Evolutionary conservation across 2,113 vertebrate genomes (phyloP).

Genomic region (Aegotheles bennettii): DNA sequence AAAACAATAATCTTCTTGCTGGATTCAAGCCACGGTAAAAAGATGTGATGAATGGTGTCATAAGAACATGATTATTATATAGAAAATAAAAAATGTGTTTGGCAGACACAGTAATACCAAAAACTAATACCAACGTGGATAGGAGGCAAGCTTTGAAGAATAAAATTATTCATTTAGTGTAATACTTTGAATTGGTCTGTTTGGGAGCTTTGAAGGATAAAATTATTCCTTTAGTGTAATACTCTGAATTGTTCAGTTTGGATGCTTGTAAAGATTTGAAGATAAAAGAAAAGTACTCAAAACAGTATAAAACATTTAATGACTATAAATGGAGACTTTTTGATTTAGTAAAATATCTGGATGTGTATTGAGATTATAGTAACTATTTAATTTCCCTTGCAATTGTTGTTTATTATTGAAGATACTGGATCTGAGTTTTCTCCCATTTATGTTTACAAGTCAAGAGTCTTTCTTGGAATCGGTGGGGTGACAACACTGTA

Average conservation of each 20-base stretch:
- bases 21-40: constrained; percentile 51
- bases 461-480: not conserved
- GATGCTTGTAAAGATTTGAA: constrained; percentile 3
- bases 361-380: not conserved
- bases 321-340: constrained; percentile 11
- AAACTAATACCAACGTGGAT: constrained; percentile 53
- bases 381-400: not conserved
- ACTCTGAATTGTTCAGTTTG: not conserved
- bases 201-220: constrained; percentile 12
- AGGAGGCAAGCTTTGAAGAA: constrained; percentile 15
- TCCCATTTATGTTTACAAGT: not conserved
- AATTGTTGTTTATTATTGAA: not conserved
- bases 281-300: not conserved
- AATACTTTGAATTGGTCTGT: not conserved
- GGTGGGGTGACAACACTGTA: not conserved
- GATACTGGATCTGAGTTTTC: not conserved
- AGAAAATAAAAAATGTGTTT: constrained; percentile 63
- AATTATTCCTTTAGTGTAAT: not conserved
- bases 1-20: constrained; percentile 62
- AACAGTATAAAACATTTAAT: constrained; percentile 1
- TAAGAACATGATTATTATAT: constrained; percentile 17
- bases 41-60: constrained; percentile 52
- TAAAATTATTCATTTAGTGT: not conserved
- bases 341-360: not conserved
- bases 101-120: constrained; percentile 24